Evolutionary conservation across 2,113 vertebrate genomes (phyloP), one percentile per base, ranked within the genome.

Genomic region (Pycnonotus jocosus): DNA sequence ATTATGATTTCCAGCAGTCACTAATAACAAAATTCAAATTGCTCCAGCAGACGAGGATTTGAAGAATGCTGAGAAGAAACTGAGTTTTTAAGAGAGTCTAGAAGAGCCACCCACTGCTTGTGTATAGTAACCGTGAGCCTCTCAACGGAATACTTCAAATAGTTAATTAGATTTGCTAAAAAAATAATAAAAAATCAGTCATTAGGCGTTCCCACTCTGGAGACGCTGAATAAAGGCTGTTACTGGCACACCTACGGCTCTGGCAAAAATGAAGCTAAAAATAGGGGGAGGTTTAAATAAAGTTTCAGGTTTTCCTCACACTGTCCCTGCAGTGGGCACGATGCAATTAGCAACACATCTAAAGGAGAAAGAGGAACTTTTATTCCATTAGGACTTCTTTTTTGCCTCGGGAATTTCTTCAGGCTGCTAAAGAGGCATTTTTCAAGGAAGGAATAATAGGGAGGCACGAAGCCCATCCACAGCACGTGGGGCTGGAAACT

Each of bases 11-110:
- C 98, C 98, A 98, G 98, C 98, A 98, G 98, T 98, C 98, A 97
- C 98, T 98, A 99, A 99, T 98, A 98, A 99, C 98, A 98, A 98
- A 99, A 99, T 99, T 99, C 98, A 98, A 99, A 99, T 99, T 98
- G 98, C 98, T 98, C 98, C 97, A 98, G 98, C 98, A 98, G 98
- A 99, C 93, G 96, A 97, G 97, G 97, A 97, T 97, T 98, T 98
- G 97, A 91, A 97, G 96, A 97, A 97, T 96, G 97, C 97, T 97
- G 97, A 94, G 97, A 98, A 78, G 66, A 96, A 97, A 97, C 97
- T 51, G 95, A 93, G 96, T 97, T 98, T 98, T 97, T 97, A 97
- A 97, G 95, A 97, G 96, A 97, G 96, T 94, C 97, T 94, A 88
- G 53, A 96, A 97, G 95, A 97, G 96, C 97, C 97, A 96, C 97